A percentile compares a stretch with the other conserved stretches of the same genome.
Conservation (phyloP, 2,113 vertebrate species). For the Lamprologus sp. region DNA sequence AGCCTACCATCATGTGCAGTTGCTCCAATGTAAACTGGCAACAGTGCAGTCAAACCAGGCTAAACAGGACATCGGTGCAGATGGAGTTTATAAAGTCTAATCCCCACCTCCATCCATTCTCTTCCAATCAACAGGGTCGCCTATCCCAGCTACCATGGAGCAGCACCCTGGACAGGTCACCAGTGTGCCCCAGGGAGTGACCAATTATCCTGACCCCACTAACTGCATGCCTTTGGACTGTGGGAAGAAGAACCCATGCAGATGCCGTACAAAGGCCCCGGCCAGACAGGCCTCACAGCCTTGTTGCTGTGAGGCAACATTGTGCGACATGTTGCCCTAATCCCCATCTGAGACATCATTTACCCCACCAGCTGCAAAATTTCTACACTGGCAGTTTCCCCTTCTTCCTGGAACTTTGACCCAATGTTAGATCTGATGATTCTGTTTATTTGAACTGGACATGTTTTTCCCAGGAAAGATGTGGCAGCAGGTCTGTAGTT, state of each 20-base stretch:
- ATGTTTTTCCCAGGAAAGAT: neutral
- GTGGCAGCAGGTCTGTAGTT: neutral
- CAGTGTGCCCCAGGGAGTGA: neutral
- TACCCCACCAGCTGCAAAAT: conserved; percentile 1
- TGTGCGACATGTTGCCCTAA: neutral
- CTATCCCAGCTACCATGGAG: neutral
- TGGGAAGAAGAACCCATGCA: neutral
- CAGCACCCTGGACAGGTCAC: neutral
- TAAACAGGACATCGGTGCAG: neutral
- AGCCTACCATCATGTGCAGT: neutral
- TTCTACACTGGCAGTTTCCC: neutral
- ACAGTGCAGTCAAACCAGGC: neutral
- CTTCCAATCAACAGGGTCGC: neutral
- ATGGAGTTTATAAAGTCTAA: neutral
- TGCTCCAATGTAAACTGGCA: neutral
- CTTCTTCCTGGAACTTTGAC: neutral
- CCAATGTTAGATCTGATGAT: neutral
- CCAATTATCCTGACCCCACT: neutral
- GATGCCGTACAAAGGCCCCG: neutral
- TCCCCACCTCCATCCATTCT: neutral
- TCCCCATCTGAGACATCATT: neutral
- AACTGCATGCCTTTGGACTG: neutral
- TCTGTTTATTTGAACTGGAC: neutral
- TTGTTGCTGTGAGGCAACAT: neutral
- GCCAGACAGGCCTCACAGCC: neutral